Percentiles rank a stretch among this genome's conserved stretches.
phyloP scores from a whole-genome alignment of 2,888 invertebrate species.

The Labia minor region DNA sequence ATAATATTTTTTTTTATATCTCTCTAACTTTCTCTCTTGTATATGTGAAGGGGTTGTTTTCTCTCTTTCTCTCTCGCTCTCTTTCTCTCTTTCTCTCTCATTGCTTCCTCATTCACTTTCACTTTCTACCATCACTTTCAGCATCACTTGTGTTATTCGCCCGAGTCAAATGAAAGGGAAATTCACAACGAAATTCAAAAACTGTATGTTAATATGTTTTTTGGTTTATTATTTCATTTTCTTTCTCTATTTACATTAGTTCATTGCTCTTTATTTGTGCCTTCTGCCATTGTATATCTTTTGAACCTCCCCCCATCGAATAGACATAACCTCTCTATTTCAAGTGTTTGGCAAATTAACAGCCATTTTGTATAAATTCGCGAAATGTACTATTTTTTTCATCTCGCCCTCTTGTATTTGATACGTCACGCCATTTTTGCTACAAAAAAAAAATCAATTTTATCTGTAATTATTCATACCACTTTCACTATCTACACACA shows the following conservation, averaged over 20 bases:
- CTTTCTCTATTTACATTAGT: no score
- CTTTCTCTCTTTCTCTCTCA: constrained; percentile 8
- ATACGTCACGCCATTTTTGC: constrained; percentile 13
- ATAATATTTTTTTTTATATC: background rate
- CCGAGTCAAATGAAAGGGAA: no score
- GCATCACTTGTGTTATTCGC: constrained; percentile 18
- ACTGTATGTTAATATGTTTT: no score
- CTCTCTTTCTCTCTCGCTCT: constrained; percentile 21
- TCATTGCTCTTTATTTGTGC: no score
- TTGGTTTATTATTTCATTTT: no score
- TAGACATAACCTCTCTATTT: no score
- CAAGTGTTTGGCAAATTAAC: no score
- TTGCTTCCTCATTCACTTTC: constrained; percentile 14
- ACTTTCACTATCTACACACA: constrained; percentile 4
- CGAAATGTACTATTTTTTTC: background rate
- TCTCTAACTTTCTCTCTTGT: background rate
- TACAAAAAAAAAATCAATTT: constrained; percentile 5
- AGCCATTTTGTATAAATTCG: background rate
- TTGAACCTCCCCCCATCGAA: no score
- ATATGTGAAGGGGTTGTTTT: constrained; percentile 14
- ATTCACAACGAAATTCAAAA: no score
- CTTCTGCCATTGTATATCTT: no score
- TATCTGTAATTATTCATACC: background rate
- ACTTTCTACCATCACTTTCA: constrained; percentile 20
- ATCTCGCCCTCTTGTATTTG: background rate